phyloP scores from a whole-genome alignment of 1,140 invertebrate species.

The Habropoda laboriosa region DNA sequence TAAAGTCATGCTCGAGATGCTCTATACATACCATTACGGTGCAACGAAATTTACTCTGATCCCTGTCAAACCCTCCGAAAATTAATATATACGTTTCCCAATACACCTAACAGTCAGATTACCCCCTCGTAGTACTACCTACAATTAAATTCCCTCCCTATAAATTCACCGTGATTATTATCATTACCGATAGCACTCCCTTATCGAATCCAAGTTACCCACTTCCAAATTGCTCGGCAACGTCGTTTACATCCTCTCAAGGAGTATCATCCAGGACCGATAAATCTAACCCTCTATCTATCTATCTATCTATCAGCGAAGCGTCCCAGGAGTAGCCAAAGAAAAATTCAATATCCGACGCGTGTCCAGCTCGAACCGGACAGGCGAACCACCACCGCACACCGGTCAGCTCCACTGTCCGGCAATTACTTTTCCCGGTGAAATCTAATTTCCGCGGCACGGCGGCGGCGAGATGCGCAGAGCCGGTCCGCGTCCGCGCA shows the following conservation, averaged over 20 bases:
- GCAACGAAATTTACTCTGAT: too few species aligned
- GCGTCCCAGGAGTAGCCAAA: background rate
- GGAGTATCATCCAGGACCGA: background rate
- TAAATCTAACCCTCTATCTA: background rate
- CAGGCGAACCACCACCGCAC: background rate
- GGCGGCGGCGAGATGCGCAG: background rate
- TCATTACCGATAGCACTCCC: background rate
- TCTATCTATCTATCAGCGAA: too few species aligned
- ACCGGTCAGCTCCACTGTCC: constrained; percentile 7
- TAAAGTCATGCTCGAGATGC: too few species aligned
- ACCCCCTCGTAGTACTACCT: too few species aligned
- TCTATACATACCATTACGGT: too few species aligned
- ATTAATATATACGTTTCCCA: background rate
- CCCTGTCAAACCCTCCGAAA: too few species aligned
- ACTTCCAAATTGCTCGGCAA: background rate
- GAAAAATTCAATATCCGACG: constrained; percentile 28
- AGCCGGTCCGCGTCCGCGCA: too few species aligned
- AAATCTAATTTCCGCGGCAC: constrained; percentile 40
- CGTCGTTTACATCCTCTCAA: background rate
- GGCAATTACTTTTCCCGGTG: constrained; percentile 37
- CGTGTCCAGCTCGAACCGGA: background rate
- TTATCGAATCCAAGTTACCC: background rate
- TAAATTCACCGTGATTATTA: background rate
- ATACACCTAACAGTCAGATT: too few species aligned
- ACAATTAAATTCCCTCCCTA: background rate